phyloP scores from a whole-genome alignment of 1,140 invertebrate genomes.

The Aphidius ervi region DNA sequence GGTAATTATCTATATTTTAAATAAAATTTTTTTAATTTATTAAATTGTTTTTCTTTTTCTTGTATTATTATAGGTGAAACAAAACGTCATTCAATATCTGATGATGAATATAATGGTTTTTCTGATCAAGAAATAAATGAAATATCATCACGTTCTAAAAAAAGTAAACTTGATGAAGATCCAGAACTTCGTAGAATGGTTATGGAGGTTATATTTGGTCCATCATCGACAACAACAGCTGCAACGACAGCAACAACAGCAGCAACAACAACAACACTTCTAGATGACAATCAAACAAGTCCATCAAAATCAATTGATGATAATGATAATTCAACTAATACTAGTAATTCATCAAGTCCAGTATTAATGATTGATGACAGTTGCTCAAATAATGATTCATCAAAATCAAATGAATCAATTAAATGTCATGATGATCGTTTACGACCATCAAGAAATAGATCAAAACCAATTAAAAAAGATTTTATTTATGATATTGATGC shows the following conservation, averaged over 20 bases:
- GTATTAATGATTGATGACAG: not conserved
- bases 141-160: conserved; percentile 1
- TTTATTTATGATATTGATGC: conserved; percentile 62
- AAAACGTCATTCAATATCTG: too few relatives aligned
- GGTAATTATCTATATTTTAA: conserved; percentile 11
- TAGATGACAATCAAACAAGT: not conserved
- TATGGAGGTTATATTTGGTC: conserved; percentile 42
- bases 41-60: not conserved
- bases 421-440: conserved; percentile 15
- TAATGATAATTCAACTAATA: not conserved
- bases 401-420: conserved; percentile 4
- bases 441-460: conserved; percentile 60
- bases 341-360: conserved; percentile 13
- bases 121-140: not conserved
- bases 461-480: conserved; percentile 62
- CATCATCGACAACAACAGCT: conserved; percentile 9
- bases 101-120: not conserved
- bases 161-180: conserved; percentile 21
- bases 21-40: not conserved
- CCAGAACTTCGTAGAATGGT: conserved; percentile 35
- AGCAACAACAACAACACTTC: not conserved
- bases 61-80: too few relatives aligned
- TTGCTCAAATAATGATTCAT: not conserved
- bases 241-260: conserved; percentile 1
- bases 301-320: not conserved